Evolutionary conservation across 2,888 invertebrate species (phyloP).

Genomic region (Phania funesta): DNA sequence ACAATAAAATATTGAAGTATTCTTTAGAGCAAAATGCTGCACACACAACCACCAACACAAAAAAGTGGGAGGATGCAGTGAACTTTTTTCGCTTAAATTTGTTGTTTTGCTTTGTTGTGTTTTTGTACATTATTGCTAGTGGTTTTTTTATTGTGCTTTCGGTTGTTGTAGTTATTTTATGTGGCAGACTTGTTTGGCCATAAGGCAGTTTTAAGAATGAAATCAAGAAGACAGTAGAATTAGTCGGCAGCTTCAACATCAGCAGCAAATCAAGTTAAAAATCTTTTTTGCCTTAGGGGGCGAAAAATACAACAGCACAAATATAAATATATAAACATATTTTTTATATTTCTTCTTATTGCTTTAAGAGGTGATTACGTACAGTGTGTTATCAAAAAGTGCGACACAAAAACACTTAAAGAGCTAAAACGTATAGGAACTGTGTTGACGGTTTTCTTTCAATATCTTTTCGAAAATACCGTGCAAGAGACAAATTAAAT

Average conservation of each 20-base stretch:
- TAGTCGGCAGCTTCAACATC: slow-evolving; percentile 66
- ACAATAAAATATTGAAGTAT: slow-evolving; percentile 61
- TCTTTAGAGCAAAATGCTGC: slow-evolving; percentile 11
- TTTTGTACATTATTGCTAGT: slow-evolving; percentile 40
- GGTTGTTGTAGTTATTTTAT: slow-evolving; percentile 48
- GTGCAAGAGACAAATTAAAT: no score
- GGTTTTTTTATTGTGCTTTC: slow-evolving; percentile 37
- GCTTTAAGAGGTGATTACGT: slow-evolving; percentile 21
- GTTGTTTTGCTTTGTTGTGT: slow-evolving; percentile 6
- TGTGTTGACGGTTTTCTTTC: no score
- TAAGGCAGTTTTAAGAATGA: slow-evolving; percentile 67
- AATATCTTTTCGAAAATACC: no score
- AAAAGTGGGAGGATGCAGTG: slow-evolving; percentile 79
- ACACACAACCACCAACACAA: slow-evolving; percentile 53
- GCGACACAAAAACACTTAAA: neutral
- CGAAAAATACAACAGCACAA: slow-evolving; percentile 50
- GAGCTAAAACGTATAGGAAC: no score
- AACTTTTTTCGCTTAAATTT: slow-evolving; percentile 70
- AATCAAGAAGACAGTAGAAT: slow-evolving; percentile 65
- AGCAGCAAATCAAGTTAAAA: slow-evolving; percentile 69
- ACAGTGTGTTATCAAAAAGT: neutral
- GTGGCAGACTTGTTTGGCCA: slow-evolving; percentile 65
- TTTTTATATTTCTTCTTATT: neutral
- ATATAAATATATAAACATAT: slow-evolving; percentile 36
- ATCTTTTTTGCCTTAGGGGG: slow-evolving; percentile 65